A percentile compares a stretch with the other conserved stretches of the same genome.
Evolutionary conservation across 2,888 invertebrate genomes (phyloP).

Genomic region (Polydrusus cervinus): DNA sequence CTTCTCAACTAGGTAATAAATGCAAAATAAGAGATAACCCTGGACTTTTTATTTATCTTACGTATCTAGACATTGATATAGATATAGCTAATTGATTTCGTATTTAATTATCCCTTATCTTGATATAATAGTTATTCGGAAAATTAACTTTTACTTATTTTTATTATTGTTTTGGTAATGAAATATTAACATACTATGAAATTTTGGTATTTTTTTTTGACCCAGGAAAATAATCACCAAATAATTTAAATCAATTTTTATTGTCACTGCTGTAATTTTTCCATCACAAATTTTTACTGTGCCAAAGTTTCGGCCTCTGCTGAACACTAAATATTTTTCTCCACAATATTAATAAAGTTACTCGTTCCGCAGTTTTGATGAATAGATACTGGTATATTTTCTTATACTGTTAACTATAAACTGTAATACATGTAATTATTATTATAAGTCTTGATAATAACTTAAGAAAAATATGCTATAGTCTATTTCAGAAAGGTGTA

Average conservation of each 20-base stretch:
- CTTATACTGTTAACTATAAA: constrained; percentile 13
- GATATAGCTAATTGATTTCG: constrained; percentile 14
- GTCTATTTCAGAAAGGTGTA: too few relatives aligned
- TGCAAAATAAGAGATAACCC: constrained; percentile 22
- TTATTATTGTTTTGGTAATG: not conserved
- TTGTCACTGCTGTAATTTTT: too few relatives aligned
- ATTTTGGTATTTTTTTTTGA: too few relatives aligned
- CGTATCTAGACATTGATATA: constrained; percentile 22
- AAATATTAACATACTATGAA: too few relatives aligned
- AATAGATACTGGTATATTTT: not conserved
- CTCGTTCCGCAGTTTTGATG: not conserved
- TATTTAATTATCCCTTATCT: constrained; percentile 21
- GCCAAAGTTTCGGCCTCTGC: too few relatives aligned
- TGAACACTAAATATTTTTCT: not conserved
- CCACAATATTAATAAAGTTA: not conserved
- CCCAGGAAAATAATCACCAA: too few relatives aligned
- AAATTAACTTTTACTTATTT: not conserved
- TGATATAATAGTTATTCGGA: not conserved
- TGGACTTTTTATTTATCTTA: constrained; percentile 6
- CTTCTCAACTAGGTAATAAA: not conserved
- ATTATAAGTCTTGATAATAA: not conserved
- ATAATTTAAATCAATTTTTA: too few relatives aligned
- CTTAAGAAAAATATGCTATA: too few relatives aligned
- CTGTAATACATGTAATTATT: too few relatives aligned
- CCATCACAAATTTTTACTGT: too few relatives aligned